Base-by-base conservation (phyloP, 92 coral and sea anemone species). In the Paramuricea clavata region DNA sequence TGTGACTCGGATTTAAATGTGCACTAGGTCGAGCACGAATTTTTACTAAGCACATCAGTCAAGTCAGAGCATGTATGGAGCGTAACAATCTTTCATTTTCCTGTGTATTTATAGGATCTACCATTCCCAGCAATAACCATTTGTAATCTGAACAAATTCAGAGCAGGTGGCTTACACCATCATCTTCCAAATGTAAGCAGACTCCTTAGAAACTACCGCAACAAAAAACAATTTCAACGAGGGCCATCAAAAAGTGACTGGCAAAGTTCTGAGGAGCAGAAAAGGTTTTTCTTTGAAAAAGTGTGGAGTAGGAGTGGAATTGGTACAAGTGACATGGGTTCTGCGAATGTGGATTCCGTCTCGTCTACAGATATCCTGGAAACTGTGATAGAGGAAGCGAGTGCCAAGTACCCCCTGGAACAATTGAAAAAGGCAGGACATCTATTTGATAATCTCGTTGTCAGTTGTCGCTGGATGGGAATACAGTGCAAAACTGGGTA, bases 71-170 rank as follows among this genome's bases (percentile, higher is more conserved):
- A n/a, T n/a, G n/a, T n/a, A n/a, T n/a, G n/a, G n/a, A n/a, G n/a
- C n/a, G n/a, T n/a, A n/a, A n/a, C n/a, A n/a, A n/a, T n/a, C n/a
- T n/a, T n/a, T n/a, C n/a, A n/a, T n/a, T n/a, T 5, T 57, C 19
- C 10, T 4, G 44, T 19, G 5, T 25, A 57, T 57, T 57, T 26
- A 47, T 60, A 95, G 98, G 90, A 86, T 19, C 88, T 90, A 76
- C 73, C 47, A 25, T 95, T 95, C 49, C 98, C 98, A 2, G 85
- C 98, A 26, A 96, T 95, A 15, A 95, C 98, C 3, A 43, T 95
- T 3, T 95, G 98, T 77, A 95, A 95, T 68, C 85, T 95, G n/a
- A 95, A 95, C 92, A 94, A 87, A 70, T 80, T 76, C 35, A 68
- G 82, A 0, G 36, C 16, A 42, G 31, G 35, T 1, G 43, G 43